phyloP scores from a whole-genome alignment of 92 coral and sea anemone genomes.

The Galaxea fascicularis region DNA sequence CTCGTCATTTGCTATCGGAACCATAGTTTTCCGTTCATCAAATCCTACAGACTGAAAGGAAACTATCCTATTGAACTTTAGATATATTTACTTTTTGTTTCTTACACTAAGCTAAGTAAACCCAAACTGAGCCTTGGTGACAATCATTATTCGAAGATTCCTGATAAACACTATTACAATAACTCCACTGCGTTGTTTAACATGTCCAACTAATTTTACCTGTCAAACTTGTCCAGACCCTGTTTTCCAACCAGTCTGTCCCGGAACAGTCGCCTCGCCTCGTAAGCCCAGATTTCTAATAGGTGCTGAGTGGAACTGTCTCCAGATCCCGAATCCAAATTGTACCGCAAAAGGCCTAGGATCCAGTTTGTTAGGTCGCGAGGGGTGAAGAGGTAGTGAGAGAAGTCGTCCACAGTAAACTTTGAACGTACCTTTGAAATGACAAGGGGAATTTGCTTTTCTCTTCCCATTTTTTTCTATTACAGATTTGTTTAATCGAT shows the following conservation, averaged over 20 bases:
- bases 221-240: constrained; percentile 91
- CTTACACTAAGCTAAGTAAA: too few relatives aligned
- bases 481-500: too few relatives aligned
- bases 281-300: constrained; percentile 95
- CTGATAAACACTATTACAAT: too few relatives aligned
- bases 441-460: not conserved
- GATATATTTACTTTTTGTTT: too few relatives aligned
- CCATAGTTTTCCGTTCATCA: too few relatives aligned
- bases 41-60: too few relatives aligned
- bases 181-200: not conserved
- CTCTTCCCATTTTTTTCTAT: too few relatives aligned
- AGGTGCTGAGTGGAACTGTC: constrained; percentile 90
- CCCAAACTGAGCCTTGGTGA: not conserved
- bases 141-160: too few relatives aligned
- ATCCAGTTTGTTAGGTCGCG: constrained; percentile 99
- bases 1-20: too few relatives aligned
- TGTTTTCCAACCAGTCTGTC: constrained; percentile 97
- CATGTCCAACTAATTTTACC: constrained; percentile 34
- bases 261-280: constrained; percentile 91
- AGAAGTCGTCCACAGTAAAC: constrained; percentile 96
- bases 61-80: too few relatives aligned
- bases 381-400: constrained; percentile 98
- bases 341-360: constrained; percentile 88
- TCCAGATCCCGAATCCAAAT: constrained; percentile 84
- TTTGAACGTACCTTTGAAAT: constrained; percentile 87